Conservation (phyloP, 2,888 invertebrate genomes). For the Drosophila setosimentum region DNA sequence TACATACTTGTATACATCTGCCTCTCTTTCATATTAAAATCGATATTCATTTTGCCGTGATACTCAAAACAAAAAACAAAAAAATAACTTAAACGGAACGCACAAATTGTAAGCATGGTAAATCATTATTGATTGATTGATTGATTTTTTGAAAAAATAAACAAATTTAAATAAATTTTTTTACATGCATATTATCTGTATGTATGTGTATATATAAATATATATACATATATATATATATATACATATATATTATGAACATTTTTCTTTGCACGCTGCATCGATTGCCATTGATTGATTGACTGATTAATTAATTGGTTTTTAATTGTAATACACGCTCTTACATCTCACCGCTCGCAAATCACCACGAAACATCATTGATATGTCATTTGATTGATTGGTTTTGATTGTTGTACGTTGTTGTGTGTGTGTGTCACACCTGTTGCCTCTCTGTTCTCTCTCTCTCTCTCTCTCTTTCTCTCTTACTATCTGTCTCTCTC, state of each 20-base stretch:
- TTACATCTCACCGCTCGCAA: constrained; percentile 48
- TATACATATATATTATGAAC: constrained; percentile 13
- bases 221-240: constrained; percentile 21
- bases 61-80: constrained; percentile 1
- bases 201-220: constrained; percentile 4
- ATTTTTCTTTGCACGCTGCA: constrained; percentile 53
- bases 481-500: constrained; percentile 10
- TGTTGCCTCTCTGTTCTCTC: constrained; percentile 26
- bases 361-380: constrained; percentile 36
- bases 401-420: constrained; percentile 52
- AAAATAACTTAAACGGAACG: constrained; percentile 21
- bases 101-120: constrained; percentile 77
- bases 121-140: constrained; percentile 68
- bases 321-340: constrained; percentile 50
- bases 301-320: constrained; percentile 46
- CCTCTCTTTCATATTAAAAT: constrained; percentile 15
- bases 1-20: constrained; percentile 21
- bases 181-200: constrained; percentile 12
- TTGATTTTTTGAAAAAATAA: constrained; percentile 33
- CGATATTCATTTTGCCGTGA: constrained; percentile 39
- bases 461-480: constrained; percentile 27
- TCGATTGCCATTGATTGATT: constrained; percentile 50
- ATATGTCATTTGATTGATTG: constrained; percentile 61
- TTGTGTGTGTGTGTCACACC: constrained; percentile 36
- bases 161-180: constrained; percentile 22